Evolutionary conservation across 2,797 vertebrate species (phyloP).

Genomic region (Leptoclinus maculatus): DNA sequence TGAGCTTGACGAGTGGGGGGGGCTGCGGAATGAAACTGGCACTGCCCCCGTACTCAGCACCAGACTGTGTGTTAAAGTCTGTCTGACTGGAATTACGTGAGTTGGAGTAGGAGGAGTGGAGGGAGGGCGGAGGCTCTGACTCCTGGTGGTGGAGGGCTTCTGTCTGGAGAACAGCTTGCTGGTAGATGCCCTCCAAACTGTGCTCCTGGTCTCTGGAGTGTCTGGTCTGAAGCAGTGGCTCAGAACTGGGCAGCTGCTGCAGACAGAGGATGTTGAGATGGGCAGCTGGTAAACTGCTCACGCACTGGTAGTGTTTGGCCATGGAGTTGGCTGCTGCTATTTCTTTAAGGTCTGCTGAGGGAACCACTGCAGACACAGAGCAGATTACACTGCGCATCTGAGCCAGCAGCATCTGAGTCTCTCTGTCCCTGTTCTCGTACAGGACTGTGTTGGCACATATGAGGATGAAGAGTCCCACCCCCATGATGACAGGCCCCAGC

Average conservation of each 20-base stretch:
- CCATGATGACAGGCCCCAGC: constrained; percentile 96
- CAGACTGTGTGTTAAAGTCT: constrained; percentile 55
- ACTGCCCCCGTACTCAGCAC: constrained; percentile 31
- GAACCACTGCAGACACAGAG: constrained; percentile 77
- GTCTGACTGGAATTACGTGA: constrained; percentile 75
- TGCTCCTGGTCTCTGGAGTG: constrained; percentile 45
- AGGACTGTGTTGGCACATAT: constrained; percentile 98
- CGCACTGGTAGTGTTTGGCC: constrained; percentile 80
- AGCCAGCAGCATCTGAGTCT: constrained; percentile 90
- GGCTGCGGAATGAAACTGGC: constrained; percentile 4
- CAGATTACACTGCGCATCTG: constrained; percentile 87
- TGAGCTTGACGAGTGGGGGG: constrained; percentile 78
- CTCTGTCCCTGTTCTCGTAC: constrained; percentile 95
- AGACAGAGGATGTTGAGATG: constrained; percentile 84
- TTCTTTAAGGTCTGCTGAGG: constrained; percentile 75
- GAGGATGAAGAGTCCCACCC: constrained; percentile 97
- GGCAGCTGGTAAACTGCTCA: constrained; percentile 80
- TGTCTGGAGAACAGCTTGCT: constrained; percentile 72
- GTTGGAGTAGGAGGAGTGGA: constrained; percentile 69
- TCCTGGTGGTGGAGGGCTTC: constrained; percentile 82
- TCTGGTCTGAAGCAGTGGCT: constrained; percentile 73
- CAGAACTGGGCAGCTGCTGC: constrained; percentile 80
- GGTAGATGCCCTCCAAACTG: constrained; percentile 52
- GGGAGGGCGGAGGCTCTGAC: constrained; percentile 71
- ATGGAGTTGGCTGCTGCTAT: constrained; percentile 61